A percentile compares a stretch with the other conserved stretches of the same genome.
phyloP scores from a whole-genome alignment of 2,888 invertebrate species.

The Parochlus steinenii region DNA sequence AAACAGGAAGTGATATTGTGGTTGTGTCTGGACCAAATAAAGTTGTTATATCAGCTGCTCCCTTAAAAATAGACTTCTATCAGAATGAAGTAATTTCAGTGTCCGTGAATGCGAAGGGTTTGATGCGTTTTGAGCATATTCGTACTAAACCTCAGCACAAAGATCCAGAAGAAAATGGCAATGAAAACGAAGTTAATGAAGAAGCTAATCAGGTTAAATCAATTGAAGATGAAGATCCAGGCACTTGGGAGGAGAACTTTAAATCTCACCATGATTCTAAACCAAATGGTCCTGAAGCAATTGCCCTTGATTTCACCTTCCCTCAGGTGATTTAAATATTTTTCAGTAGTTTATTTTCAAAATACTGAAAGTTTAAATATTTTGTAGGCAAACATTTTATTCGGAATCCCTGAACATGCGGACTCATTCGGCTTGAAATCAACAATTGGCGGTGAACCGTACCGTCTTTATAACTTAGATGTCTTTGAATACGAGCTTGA shows the following conservation, averaged over 20 bases:
- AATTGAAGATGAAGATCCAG: constrained; percentile 44
- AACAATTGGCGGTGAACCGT: constrained; percentile 70
- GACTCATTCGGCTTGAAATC: constrained; percentile 73
- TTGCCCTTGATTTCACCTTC: constrained; percentile 87
- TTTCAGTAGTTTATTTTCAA: no score
- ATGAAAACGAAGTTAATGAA: no score
- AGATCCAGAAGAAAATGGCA: no score
- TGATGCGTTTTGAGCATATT: constrained; percentile 74
- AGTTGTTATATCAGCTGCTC: constrained; percentile 46
- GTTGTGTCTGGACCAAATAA: constrained; percentile 36
- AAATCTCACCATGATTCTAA: constrained; percentile 89
- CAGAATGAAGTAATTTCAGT: constrained; percentile 42
- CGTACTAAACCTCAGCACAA: constrained; percentile 39
- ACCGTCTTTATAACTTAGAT: constrained; percentile 90
- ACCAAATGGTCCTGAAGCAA: constrained; percentile 83
- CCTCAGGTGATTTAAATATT: no score
- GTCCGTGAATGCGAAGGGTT: constrained; percentile 61
- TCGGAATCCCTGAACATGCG: constrained; percentile 92
- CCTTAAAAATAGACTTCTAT: constrained; percentile 63
- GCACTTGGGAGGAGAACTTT: constrained; percentile 89
- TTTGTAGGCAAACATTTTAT: constrained; percentile 67
- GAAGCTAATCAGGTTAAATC: no score
- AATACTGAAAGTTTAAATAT: no score
- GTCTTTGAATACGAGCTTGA: constrained; percentile 96
- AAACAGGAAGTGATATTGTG: constrained; percentile 22